phyloP scores from a whole-genome alignment of 2,113 vertebrate genomes.

The Malurus elegans region DNA sequence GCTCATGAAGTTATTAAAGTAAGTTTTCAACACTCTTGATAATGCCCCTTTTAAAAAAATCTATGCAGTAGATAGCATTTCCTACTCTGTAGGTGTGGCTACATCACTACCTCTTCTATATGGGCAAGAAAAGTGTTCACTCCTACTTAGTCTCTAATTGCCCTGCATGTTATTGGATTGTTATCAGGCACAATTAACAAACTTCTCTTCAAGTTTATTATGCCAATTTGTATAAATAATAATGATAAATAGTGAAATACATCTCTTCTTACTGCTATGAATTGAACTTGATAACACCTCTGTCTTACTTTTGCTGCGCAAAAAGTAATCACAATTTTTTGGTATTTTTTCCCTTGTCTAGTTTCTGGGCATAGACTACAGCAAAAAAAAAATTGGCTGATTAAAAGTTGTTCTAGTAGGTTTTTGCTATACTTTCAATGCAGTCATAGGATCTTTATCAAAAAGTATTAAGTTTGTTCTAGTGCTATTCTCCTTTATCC shows the following conservation, averaged over 20 bases:
- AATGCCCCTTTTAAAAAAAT: neutral
- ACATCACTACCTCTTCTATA: neutral
- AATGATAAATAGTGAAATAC: neutral
- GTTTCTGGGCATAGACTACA: neutral
- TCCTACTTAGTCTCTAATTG: neutral
- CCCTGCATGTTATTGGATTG: neutral
- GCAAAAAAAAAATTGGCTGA: neutral
- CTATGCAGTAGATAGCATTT: neutral
- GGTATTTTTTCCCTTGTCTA: rapidly evolving
- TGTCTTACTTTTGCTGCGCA: neutral
- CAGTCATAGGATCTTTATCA: neutral
- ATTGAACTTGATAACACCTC: neutral
- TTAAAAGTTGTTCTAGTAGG: neutral
- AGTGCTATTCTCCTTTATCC: neutral
- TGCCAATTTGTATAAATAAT: neutral
- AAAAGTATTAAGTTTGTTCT: neutral
- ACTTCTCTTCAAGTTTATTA: neutral
- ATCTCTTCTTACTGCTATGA: neutral
- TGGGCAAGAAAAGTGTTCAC: neutral
- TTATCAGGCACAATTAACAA: neutral
- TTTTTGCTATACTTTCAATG: neutral
- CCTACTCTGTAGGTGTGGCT: neutral
- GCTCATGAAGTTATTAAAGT: slow-evolving; percentile 93
- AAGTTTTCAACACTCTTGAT: neutral
- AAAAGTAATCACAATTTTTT: neutral